phyloP scores from a whole-genome alignment of 2,888 invertebrate genomes.

The Uropetala carovei region DNA sequence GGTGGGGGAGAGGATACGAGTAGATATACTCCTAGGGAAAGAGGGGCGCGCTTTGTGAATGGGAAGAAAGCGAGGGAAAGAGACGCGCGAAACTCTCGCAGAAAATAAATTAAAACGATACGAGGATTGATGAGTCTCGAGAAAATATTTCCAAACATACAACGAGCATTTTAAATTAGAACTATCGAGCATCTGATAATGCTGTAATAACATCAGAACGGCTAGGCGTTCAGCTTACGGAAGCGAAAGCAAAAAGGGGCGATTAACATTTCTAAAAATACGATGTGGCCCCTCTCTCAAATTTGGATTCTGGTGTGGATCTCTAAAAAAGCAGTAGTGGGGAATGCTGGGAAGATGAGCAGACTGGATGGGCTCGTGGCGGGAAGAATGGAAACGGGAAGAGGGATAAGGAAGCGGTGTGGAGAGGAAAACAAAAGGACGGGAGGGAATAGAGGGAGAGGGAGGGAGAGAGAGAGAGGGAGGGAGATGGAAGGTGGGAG shows the following conservation, averaged over 20 bases:
- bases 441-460: background rate
- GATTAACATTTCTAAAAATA: conserved; percentile 22
- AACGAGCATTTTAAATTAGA: background rate
- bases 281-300: background rate
- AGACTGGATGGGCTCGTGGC: conserved; percentile 20
- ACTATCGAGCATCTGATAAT: background rate
- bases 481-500: background rate
- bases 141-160: background rate
- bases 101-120: background rate
- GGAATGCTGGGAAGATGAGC: background rate
- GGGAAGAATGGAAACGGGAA: background rate
- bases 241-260: background rate
- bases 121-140: background rate
- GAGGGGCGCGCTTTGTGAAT: background rate
- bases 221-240: background rate
- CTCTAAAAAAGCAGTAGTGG: background rate
- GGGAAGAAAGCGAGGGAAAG: background rate
- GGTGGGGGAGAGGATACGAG: background rate
- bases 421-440: background rate
- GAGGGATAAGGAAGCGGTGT: background rate
- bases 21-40: no score
- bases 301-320: conserved; percentile 52
- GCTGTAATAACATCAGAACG: background rate
- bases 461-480: background rate
- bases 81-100: background rate